Conservation (phyloP, 2,113 vertebrate species). For the Charina bottae region DNA sequence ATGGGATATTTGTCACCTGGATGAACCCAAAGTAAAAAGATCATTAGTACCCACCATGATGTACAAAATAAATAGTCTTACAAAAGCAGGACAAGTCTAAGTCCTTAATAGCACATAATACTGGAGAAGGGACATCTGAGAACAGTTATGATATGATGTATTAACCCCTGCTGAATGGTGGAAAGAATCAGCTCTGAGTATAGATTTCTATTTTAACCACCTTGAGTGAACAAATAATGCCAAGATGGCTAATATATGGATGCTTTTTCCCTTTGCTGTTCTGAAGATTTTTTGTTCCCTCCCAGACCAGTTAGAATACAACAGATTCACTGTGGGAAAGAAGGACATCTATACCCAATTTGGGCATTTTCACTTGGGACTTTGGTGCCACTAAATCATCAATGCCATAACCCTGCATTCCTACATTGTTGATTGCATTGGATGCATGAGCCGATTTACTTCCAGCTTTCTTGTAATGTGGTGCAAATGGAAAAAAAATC, state of each 20-base stretch:
- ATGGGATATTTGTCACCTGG: not conserved
- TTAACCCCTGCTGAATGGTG: not conserved
- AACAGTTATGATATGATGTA: not conserved
- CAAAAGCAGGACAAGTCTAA: not conserved
- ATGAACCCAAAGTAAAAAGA: slow-evolving; percentile 9
- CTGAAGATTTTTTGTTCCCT: no score
- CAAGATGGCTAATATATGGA: not conserved
- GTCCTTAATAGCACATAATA: not conserved
- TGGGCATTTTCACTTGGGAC: no score
- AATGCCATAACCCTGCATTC: no score
- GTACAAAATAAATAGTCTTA: slow-evolving; percentile 5
- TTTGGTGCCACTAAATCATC: no score
- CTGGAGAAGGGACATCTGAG: not conserved
- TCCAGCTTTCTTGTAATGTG: no score
- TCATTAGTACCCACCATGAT: not conserved
- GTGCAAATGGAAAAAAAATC: no score
- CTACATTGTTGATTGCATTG: no score
- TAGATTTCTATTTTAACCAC: not conserved
- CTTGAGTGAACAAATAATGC: not conserved
- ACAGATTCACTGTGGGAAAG: no score
- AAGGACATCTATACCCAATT: no score
- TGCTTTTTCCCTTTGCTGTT: not conserved
- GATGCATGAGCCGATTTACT: no score
- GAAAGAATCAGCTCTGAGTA: not conserved
- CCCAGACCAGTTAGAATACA: not conserved